A percentile compares a stretch with the other conserved stretches of the same genome.
Evolutionary conservation across 2,113 vertebrate genomes (phyloP).

Genomic region (Heterotis niloticus): DNA sequence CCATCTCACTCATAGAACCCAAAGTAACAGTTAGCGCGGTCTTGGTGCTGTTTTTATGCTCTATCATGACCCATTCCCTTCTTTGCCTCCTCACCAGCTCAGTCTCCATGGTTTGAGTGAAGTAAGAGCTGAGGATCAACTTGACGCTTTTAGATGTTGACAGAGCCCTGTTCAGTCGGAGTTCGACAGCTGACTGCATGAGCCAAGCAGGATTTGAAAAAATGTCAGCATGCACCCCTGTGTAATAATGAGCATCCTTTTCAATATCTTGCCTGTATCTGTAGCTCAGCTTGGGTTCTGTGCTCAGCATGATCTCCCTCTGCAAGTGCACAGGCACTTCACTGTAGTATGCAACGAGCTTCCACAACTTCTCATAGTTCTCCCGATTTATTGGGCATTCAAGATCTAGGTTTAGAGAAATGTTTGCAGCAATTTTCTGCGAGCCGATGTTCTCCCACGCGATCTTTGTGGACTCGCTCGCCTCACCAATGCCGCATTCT

Average conservation of each 20-base stretch:
- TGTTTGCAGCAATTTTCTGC: conserved; percentile 62
- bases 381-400: conserved; percentile 75
- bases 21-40: conserved; percentile 53
- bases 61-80: conserved; percentile 77
- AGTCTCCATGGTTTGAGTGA: conserved; percentile 51
- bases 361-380: conserved; percentile 80
- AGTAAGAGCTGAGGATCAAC: conserved; percentile 56
- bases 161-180: conserved; percentile 76
- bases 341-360: conserved; percentile 88
- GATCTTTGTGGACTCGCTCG: conserved; percentile 48
- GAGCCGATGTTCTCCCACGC: conserved; percentile 64
- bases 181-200: conserved; percentile 69
- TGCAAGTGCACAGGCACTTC: conserved; percentile 75
- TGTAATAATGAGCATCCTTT: conserved; percentile 76
- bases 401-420: conserved; percentile 67
- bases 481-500: conserved; percentile 62
- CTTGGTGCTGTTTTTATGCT: conserved; percentile 49
- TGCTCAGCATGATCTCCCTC: conserved; percentile 53
- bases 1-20: conserved; percentile 60
- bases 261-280: conserved; percentile 72
- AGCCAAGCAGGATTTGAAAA: conserved; percentile 74
- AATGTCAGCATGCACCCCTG: conserved; percentile 73
- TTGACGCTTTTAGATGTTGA: conserved; percentile 70
- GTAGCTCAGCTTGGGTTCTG: conserved; percentile 58
- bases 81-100: conserved; percentile 46